Conservation (phyloP, 2,113 vertebrate species). For the Atrichornis clamosus region DNA sequence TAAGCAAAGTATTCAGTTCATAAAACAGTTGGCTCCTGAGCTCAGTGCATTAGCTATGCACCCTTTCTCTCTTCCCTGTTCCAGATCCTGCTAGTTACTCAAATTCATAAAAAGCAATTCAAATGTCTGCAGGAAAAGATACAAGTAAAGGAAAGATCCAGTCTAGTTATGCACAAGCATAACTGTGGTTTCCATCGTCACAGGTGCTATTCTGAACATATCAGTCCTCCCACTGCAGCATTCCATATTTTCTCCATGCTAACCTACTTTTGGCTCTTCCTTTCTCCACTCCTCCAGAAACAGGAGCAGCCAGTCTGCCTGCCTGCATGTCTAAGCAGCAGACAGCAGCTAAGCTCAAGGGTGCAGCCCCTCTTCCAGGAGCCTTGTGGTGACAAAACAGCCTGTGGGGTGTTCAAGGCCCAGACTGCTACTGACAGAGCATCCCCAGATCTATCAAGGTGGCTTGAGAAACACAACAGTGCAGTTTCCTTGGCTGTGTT, state of each 20-base stretch:
- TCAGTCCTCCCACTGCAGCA: not conserved
- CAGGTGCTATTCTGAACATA: not conserved
- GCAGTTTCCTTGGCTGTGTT: not conserved
- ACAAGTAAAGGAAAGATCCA: not conserved
- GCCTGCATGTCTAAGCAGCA: not conserved
- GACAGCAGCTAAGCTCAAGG: not conserved
- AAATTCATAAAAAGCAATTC: not conserved
- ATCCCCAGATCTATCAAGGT: not conserved
- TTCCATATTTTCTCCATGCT: not conserved
- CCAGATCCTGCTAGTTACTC: not conserved
- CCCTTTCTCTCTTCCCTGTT: not conserved
- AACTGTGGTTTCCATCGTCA: not conserved
- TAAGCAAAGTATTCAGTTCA: not conserved
- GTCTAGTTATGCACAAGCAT: not conserved
- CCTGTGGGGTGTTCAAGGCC: not conserved
- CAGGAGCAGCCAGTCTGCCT: not conserved
- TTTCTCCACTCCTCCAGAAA: not conserved
- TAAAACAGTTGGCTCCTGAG: not conserved
- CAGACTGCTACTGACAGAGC: not conserved
- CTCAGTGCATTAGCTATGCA: not conserved
- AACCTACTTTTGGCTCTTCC: not conserved
- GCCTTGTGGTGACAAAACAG: not conserved
- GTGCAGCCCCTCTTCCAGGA: not conserved
- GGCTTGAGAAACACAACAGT: not conserved
- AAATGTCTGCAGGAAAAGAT: not conserved